A percentile compares a stretch with the other conserved stretches of the same genome.
Conservation (phyloP, 1,140 invertebrate genomes). For the Drosophila erecta region DNA sequence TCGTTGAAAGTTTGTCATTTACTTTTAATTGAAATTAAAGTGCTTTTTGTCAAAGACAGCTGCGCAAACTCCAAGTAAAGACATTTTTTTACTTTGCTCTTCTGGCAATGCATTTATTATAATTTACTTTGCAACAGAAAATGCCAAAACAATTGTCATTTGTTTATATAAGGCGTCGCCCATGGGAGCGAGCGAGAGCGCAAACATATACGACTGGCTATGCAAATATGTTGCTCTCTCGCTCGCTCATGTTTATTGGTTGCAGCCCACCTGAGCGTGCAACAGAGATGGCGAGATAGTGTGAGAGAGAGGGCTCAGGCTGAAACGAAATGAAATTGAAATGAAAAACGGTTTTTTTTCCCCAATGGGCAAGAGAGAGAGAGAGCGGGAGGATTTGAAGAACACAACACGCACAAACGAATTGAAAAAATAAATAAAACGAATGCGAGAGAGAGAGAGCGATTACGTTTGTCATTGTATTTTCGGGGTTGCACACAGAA, state of each 20-base stretch:
- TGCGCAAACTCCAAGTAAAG: conserved; percentile 66
- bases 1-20: conserved; percentile 80
- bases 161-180: conserved; percentile 77
- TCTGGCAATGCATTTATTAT: conserved; percentile 76
- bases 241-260: conserved; percentile 83
- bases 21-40: conserved; percentile 84
- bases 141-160: conserved; percentile 84
- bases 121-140: conserved; percentile 78
- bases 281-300: conserved; percentile 20
- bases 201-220: conserved; percentile 45
- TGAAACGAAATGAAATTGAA: conserved; percentile 83
- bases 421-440: conserved; percentile 83
- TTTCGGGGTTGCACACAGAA: conserved; percentile 76
- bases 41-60: conserved; percentile 71
- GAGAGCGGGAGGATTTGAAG: conserved; percentile 56
- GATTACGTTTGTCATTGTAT: conserved; percentile 79
- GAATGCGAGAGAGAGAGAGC: conserved; percentile 33
- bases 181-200: conserved; percentile 64
- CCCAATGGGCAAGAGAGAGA: conserved; percentile 5
- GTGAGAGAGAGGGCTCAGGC: conserved; percentile 37
- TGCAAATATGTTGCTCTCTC: conserved; percentile 79
- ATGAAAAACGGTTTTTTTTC: conserved; percentile 62
- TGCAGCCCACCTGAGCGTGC: conserved; percentile 74
- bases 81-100: conserved; percentile 30
- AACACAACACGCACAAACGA: conserved; percentile 57